Evolutionary conservation across 2,113 vertebrate species (phyloP).

Genomic region (Rousettus leschenaultii): DNA sequence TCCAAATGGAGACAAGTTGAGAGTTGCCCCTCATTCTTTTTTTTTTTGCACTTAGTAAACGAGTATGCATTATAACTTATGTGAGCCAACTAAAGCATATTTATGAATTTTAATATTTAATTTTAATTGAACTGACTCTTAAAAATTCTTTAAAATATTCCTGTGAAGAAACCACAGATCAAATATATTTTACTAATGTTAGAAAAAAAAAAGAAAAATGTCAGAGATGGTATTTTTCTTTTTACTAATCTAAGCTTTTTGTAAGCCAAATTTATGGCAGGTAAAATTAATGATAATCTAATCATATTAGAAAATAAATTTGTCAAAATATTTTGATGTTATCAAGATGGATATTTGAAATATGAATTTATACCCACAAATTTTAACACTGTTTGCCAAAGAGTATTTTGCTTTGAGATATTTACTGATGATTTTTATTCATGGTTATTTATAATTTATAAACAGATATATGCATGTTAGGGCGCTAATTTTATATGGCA

Average conservation of each 20-base stretch:
- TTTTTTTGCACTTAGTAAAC: background rate
- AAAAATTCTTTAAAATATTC: background rate
- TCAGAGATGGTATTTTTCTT: background rate
- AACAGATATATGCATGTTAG: background rate
- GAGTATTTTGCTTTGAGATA: background rate
- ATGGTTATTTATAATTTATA: background rate
- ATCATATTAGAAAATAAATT: background rate
- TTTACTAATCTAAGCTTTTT: background rate
- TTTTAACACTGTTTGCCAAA: background rate
- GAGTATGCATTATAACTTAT: background rate
- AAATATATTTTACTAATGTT: background rate
- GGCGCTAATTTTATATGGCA: background rate
- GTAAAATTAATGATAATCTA: background rate
- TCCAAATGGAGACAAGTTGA: background rate
- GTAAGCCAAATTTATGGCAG: background rate
- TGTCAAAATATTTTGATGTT: background rate
- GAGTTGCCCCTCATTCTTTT: background rate
- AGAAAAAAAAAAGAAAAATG: background rate
- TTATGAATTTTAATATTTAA: background rate
- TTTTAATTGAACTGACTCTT: background rate
- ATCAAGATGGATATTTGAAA: background rate
- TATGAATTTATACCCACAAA: background rate
- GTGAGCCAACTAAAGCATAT: background rate
- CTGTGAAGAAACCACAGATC: background rate
- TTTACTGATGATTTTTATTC: background rate